These are phyloP conservation scores for Alexandromys fortis DNA, from an alignment of 2,113 vertebrate genomes.

Conservation along the genomic window DNA sequence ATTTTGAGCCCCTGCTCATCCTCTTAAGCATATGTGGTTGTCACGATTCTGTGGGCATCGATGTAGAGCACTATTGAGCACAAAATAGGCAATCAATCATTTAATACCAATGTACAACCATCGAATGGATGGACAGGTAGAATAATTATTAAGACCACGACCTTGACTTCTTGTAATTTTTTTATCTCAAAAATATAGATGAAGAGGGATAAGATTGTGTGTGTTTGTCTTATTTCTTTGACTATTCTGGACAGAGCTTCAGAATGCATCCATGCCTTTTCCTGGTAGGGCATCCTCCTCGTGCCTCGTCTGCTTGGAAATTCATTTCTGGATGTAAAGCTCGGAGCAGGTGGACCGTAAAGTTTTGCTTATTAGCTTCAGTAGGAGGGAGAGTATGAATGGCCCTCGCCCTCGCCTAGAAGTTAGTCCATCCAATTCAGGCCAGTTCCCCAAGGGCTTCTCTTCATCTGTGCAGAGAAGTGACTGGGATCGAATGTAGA, in stretches of 20 bases:
- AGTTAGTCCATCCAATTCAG: background rate
- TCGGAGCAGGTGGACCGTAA: background rate
- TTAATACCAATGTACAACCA: background rate
- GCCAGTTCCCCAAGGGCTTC: background rate
- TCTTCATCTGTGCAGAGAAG: background rate
- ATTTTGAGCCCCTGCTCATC: background rate
- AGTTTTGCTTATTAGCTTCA: background rate
- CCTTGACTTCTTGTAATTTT: background rate
- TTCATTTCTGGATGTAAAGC: constrained; percentile 27
- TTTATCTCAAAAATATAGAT: background rate
- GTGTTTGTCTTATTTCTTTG: background rate
- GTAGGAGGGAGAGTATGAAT: background rate
- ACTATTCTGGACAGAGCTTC: background rate
- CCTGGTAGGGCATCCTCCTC: background rate
- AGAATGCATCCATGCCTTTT: background rate
- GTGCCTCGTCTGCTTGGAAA: background rate
- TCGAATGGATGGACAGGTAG: background rate
- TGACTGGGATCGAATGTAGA: background rate
- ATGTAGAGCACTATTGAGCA: background rate
- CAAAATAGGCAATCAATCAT: background rate
- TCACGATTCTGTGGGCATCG: background rate
- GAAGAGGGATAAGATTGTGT: background rate
- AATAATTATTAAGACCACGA: background rate
- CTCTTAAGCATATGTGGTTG: background rate
- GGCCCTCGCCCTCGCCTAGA: background rate